phyloP scores from a whole-genome alignment of 1,140 invertebrate genomes.

The Diachasmimorpha longicaudata region DNA sequence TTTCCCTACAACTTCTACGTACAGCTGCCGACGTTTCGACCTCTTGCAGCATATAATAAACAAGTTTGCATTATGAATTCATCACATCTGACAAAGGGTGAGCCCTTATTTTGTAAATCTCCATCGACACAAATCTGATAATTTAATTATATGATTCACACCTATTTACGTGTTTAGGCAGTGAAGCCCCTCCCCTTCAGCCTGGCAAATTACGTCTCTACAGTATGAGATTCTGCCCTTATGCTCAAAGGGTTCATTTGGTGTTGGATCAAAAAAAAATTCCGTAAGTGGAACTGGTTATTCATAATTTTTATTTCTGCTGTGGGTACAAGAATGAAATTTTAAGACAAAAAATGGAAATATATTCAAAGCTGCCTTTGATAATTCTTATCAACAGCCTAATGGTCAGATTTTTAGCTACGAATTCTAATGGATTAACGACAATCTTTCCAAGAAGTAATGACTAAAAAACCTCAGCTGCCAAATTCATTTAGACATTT shows the following conservation, averaged over 20 bases:
- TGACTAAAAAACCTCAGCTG: too few relatives aligned
- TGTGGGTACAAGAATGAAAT: too few relatives aligned
- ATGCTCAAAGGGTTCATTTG: slow-evolving; percentile 82
- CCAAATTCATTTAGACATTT: too few relatives aligned
- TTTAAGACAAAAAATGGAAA: too few relatives aligned
- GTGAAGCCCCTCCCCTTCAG: slow-evolving; percentile 66
- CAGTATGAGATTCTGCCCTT: slow-evolving; percentile 91
- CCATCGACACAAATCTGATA: too few relatives aligned
- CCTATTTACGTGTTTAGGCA: slow-evolving; percentile 61
- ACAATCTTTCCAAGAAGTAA: too few relatives aligned
- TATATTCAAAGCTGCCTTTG: too few relatives aligned
- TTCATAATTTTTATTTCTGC: too few relatives aligned
- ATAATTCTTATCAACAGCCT: too few relatives aligned
- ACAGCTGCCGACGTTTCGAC: neutral
- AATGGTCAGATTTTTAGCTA: too few relatives aligned
- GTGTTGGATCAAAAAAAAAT: slow-evolving; percentile 85
- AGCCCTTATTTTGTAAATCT: slow-evolving; percentile 18
- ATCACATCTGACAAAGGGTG: neutral
- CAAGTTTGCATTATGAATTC: neutral
- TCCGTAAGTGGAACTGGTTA: slow-evolving; percentile 66
- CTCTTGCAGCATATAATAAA: neutral
- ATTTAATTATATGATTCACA: too few relatives aligned
- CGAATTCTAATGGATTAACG: too few relatives aligned
- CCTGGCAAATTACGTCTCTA: slow-evolving; percentile 79
- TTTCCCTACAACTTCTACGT: neutral